Conservation (phyloP, 2,888 invertebrate species). For the Phengaris alcon region DNA sequence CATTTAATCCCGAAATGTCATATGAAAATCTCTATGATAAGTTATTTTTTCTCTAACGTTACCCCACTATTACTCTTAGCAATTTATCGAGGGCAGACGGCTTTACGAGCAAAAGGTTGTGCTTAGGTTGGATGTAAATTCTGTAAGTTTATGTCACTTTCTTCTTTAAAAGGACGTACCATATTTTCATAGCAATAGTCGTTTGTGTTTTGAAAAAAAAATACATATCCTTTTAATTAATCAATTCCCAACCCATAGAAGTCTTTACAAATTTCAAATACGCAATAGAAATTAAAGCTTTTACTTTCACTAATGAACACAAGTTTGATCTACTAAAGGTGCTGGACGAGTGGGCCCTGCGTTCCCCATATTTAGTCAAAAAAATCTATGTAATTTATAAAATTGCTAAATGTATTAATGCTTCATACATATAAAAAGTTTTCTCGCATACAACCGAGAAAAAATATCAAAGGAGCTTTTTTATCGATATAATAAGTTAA, state of each 20-base stretch:
- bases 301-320: too few relatives aligned
- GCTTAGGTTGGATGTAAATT: conserved; percentile 19
- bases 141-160: conserved; percentile 18
- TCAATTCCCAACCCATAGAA: too few relatives aligned
- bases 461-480: background rate
- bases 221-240: background rate
- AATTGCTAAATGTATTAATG: background rate
- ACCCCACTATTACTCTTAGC: background rate
- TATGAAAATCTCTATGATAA: conserved; percentile 14
- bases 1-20: conserved; percentile 8
- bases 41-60: background rate
- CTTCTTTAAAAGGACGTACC: background rate
- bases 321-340: too few relatives aligned
- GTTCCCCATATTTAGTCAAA: too few relatives aligned
- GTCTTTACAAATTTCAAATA: too few relatives aligned
- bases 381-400: too few relatives aligned
- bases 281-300: too few relatives aligned
- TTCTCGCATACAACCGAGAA: background rate
- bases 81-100: conserved; percentile 22
- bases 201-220: background rate
- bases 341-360: too few relatives aligned
- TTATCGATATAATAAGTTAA: conserved; percentile 25
- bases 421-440: background rate
- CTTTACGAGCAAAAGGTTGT: conserved; percentile 21
- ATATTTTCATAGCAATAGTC: background rate